Percentiles rank a stretch among this genome's conserved stretches.
Evolutionary conservation across 2,888 invertebrate species (phyloP).

Genomic region (Aphrophora alni): DNA sequence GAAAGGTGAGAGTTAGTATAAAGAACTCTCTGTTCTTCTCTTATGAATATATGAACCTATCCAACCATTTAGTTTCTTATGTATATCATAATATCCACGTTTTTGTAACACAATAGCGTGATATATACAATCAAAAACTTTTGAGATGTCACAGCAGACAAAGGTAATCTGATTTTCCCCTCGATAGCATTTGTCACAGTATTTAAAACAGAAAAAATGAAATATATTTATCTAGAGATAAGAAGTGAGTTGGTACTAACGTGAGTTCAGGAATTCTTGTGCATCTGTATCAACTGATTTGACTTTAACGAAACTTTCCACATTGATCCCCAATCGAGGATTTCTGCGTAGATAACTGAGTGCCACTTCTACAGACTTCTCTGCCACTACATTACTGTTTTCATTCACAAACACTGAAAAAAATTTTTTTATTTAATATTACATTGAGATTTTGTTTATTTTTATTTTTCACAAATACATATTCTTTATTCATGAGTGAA

Average conservation of each 20-base stretch:
- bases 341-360: conserved; percentile 74
- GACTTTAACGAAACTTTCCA: conserved; percentile 68
- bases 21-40: no score
- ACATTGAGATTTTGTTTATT: not conserved
- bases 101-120: no score
- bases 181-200: not conserved
- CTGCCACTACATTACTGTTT: conserved; percentile 71
- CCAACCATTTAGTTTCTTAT: no score
- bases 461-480: not conserved
- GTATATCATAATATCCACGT: no score
- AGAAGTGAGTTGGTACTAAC: conserved; percentile 61
- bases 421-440: not conserved
- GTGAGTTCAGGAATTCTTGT: conserved; percentile 70
- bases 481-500: no score
- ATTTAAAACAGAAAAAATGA: not conserved
- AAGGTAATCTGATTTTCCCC: no score
- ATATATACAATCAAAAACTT: no score
- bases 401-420: conserved; percentile 74
- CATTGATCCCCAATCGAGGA: conserved; percentile 69
- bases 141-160: no score
- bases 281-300: conserved; percentile 74
- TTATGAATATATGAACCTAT: no score
- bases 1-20: no score
- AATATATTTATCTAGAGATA: not conserved
- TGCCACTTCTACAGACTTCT: conserved; percentile 73